Evolutionary conservation across 2,888 invertebrate genomes (phyloP).

Genomic region (Gastracanthus pulcherrimus): DNA sequence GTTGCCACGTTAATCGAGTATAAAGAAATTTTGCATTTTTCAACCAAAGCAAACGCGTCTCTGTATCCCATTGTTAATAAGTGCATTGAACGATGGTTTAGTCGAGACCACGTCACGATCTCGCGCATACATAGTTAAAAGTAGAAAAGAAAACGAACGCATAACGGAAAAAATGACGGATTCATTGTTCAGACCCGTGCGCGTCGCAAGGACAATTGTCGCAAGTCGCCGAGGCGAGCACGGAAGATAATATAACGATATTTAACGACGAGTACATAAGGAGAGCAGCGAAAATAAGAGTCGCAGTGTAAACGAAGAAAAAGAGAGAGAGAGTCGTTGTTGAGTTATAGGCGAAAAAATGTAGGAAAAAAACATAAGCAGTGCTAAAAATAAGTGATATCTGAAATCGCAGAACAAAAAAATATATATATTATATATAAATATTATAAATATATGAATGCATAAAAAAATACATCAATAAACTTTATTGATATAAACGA

Average conservation of each 20-base stretch:
- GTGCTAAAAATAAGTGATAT: constrained; percentile 51
- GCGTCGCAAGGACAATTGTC: neutral
- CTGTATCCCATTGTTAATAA: neutral
- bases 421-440: constrained; percentile 59
- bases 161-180: neutral
- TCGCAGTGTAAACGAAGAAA: neutral
- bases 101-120: neutral
- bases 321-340: neutral
- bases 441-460: constrained; percentile 50
- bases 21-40: constrained; percentile 35
- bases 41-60: neutral
- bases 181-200: neutral
- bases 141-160: neutral
- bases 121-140: constrained; percentile 5
- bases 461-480: constrained; percentile 58
- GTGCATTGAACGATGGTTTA: neutral
- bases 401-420: constrained; percentile 26
- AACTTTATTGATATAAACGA: constrained; percentile 61
- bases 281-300: neutral
- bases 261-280: neutral
- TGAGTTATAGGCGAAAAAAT: constrained; percentile 18
- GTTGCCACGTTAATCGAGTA: constrained; percentile 28
- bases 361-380: constrained; percentile 42
- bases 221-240: neutral
- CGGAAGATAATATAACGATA: neutral